Conservation (phyloP, 1,140 invertebrate genomes). For the Lethrus apterus region DNA sequence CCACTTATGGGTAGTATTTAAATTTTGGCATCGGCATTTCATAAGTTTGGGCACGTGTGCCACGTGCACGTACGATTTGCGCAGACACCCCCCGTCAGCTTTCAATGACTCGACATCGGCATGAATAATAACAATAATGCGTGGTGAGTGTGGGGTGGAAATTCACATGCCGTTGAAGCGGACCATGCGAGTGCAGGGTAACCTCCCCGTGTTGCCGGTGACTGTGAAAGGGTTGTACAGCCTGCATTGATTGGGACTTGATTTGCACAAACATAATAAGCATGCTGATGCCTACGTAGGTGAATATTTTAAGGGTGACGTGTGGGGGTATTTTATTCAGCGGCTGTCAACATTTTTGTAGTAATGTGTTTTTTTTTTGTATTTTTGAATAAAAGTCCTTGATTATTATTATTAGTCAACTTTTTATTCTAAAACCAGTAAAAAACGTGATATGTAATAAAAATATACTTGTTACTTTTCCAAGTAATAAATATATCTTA, state of each 20-base stretch:
- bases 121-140: slow-evolving; percentile 6
- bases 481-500: no score
- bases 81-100: slow-evolving; percentile 2
- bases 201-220: not conserved
- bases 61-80: not conserved
- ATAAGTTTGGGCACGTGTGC: slow-evolving; percentile 11
- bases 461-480: no score
- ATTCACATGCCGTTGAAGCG: slow-evolving; percentile 3
- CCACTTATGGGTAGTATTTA: no score
- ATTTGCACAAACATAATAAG: slow-evolving; percentile 9
- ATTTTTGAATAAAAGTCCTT: no score
- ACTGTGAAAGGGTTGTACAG: slow-evolving; percentile 5
- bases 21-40: no score
- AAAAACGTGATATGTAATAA: no score
- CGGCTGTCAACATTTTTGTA: no score
- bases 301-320: slow-evolving; percentile 1
- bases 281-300: slow-evolving; percentile 8
- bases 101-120: slow-evolving; percentile 10
- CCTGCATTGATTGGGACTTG: slow-evolving; percentile 11
- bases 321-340: slow-evolving; percentile 7
- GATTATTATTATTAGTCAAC: no score
- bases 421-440: no score
- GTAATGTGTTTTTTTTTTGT: no score
- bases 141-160: slow-evolving; percentile 6
- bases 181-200: not conserved